A percentile compares a stretch with the other conserved stretches of the same genome.
These are phyloP conservation scores for Rapana venosa DNA, from an alignment of 2,888 invertebrate species.

Conservation along the genomic window DNA sequence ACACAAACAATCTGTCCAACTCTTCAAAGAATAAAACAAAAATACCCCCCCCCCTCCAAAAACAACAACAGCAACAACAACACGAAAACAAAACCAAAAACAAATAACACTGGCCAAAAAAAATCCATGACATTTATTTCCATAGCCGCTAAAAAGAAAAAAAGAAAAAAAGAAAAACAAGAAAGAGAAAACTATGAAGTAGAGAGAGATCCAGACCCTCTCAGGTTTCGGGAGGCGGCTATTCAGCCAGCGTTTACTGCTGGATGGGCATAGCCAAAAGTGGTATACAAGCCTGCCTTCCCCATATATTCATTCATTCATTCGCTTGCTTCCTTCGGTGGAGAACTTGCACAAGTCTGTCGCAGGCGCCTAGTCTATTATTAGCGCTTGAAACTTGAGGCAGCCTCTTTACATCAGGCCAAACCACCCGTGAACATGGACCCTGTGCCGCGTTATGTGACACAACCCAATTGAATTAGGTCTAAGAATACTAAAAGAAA, in stretches of 20 bases:
- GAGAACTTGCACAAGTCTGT: neutral
- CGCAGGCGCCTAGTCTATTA: neutral
- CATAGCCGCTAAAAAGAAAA: neutral
- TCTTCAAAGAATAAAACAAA: too few relatives aligned
- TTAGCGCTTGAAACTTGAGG: slow-evolving; percentile 7
- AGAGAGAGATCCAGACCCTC: neutral
- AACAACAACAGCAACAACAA: too few relatives aligned
- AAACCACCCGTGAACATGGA: slow-evolving; percentile 14
- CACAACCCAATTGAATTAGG: slow-evolving; percentile 1
- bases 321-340: too few relatives aligned
- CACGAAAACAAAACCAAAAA: too few relatives aligned
- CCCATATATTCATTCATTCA: too few relatives aligned
- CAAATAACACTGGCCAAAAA: too few relatives aligned
- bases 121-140: too few relatives aligned
- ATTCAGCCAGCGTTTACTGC: slow-evolving; percentile 3
- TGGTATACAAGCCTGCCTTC: neutral
- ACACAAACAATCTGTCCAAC: too few relatives aligned
- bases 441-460: slow-evolving; percentile 2
- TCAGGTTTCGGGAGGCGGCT: neutral
- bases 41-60: too few relatives aligned
- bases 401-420: neutral
- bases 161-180: neutral
- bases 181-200: neutral
- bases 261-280: neutral
- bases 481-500: too few relatives aligned